Base-by-base conservation (phyloP, 2,797 vertebrate genomes). In the Euthynnus affinis region DNA sequence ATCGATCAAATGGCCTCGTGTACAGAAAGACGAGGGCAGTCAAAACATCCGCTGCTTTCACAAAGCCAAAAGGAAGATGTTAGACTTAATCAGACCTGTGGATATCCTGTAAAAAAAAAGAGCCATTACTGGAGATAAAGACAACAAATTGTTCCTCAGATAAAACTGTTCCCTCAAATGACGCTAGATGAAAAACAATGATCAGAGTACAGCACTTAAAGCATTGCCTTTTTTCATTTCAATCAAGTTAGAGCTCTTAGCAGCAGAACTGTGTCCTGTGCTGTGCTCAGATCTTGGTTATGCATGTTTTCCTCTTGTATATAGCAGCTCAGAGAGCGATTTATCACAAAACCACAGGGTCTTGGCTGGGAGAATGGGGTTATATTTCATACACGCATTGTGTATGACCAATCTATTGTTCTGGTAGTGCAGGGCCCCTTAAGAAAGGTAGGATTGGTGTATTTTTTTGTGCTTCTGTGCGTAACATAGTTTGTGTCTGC, bases 371-470 rank as follows among this genome's bases (percentile, higher is more conserved):
- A 68, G 79, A 84, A 82, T 64, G 65, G 82, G 87, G 87, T 82
- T 85, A 89, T 91, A 89, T 92, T 91, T 92, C 91, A 91, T 87
- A 83, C 66, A 83, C 79, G 85, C 84, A 82, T 84, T 88, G 82
- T 87, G 85, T 87, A 87, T 87, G 88, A 80, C 88, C 89, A 85
- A 79, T 86, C 89, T 85, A 92, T 92, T 91, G 88, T 92, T 91
- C 87, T 91, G 82, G 57, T 76, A 76, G 68, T 53, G 14, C 87
- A 78, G 60, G 64, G 66, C 59, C 77, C 86, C 78, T 78, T 68
- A 60, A 84, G 77, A 80, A 73, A 70, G 76, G 42, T 27, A 75
- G 8, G 22, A 57, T 58, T 58, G 68, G 25, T 78, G 32, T 80
- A 68, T 4, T 32, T 59, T 53, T 60, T 53, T 78, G 46, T 76